phyloP scores from a whole-genome alignment of 2,113 vertebrate genomes.

The Rousettus leschenaultii region DNA sequence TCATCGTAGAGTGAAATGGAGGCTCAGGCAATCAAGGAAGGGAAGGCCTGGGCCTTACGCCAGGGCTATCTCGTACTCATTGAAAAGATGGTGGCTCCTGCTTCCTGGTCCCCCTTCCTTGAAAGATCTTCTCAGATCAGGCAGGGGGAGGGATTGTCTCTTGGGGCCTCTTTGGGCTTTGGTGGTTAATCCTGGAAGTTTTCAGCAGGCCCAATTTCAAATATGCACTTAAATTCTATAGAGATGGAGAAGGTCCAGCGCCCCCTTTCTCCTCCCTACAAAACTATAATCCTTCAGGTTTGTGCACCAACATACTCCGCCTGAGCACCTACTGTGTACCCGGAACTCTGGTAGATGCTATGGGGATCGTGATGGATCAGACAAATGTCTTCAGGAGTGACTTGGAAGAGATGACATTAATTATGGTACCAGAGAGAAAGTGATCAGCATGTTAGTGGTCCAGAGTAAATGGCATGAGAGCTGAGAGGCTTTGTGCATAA shows the following conservation, averaged over 20 bases:
- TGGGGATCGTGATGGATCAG: background rate
- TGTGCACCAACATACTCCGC: background rate
- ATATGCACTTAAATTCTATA: background rate
- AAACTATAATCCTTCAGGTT: background rate
- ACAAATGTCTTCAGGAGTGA: background rate
- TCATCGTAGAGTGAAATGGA: background rate
- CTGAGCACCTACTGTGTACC: background rate
- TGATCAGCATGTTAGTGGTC: background rate
- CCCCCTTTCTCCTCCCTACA: background rate
- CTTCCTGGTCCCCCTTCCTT: background rate
- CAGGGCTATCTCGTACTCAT: background rate
- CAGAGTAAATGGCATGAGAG: background rate
- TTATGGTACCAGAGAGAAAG: constrained; percentile 17
- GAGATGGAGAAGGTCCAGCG: background rate
- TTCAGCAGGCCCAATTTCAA: constrained; percentile 8
- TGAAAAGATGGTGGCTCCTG: background rate
- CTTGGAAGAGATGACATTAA: background rate
- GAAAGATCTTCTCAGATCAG: background rate
- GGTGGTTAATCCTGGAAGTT: background rate
- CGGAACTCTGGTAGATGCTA: background rate
- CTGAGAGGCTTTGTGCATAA: background rate
- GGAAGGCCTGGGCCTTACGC: background rate
- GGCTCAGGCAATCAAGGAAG: background rate
- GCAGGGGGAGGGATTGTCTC: background rate
- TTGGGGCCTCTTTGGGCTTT: background rate